These are phyloP conservation scores for Dendroctonus ponderosae DNA, from an alignment of 1,140 invertebrate genomes.

Conservation along the genomic window DNA sequence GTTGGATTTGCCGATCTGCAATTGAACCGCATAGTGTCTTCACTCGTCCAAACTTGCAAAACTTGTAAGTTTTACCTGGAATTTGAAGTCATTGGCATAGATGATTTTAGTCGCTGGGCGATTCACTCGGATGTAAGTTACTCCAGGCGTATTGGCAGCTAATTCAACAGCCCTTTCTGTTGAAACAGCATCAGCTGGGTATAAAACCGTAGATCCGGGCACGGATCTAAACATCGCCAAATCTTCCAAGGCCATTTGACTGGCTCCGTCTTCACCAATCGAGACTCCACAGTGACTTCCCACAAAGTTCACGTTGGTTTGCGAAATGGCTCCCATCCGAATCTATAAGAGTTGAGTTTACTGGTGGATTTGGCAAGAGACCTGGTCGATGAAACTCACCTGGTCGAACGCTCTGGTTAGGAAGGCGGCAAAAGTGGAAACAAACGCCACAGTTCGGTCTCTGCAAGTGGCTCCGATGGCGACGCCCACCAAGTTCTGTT, in stretches of 20 bases:
- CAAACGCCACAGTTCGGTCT: constrained; percentile 85
- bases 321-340: constrained; percentile 98
- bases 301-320: constrained; percentile 94
- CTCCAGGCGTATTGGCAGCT: constrained; percentile 93
- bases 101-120: constrained; percentile 85
- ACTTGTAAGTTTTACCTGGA: constrained; percentile 62
- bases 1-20: constrained; percentile 72
- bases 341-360: constrained; percentile 60
- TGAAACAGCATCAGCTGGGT: constrained; percentile 94
- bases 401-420: constrained; percentile 70
- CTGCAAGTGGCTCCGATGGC: constrained; percentile 90
- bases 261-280: constrained; percentile 95
- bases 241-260: constrained; percentile 99
- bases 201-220: constrained; percentile 92
- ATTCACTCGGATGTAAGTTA: constrained; percentile 94
- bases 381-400: constrained; percentile 5
- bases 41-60: no score
- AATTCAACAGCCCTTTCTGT: constrained; percentile 91
- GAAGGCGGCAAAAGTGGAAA: constrained; percentile 97
- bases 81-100: constrained; percentile 83
- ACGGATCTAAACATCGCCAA: constrained; percentile 92
- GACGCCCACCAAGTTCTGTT: constrained; percentile 96
- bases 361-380: neutral
- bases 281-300: constrained; percentile 97
- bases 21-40: constrained; percentile 14